Base-by-base conservation (phyloP, 2,888 invertebrate species). In the Andrena hattorfiana region DNA sequence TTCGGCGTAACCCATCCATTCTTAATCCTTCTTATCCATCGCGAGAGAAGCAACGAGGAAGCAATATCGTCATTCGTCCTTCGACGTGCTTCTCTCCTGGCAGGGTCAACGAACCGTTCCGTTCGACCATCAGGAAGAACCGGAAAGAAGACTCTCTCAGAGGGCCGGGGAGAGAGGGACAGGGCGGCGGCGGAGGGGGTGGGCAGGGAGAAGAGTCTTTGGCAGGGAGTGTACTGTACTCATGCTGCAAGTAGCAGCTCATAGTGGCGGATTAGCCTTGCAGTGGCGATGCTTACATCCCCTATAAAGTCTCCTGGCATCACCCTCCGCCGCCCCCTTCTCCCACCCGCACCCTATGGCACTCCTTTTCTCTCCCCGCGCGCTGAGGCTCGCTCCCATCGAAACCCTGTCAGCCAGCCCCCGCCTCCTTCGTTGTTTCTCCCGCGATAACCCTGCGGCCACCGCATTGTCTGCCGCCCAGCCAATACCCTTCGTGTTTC, bases 241-340 rank as follows among this genome's bases (percentile, higher is more conserved):
- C 90, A 89, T 89, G 90, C 90, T 92, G 93, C 92, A 92, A 91
- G 92, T 92, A 91, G 90, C 90, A 90, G 90, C 92, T 93, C 93
- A 93, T 93, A 93, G 93, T 92, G 88, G 90, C 89, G 93, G 93
- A 94, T 94, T 93, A 93, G 93, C 93, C 93, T 93, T 93, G 93
- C 93, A 93, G 90, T 91, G 90, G 91, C 92, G 93, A 93, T 92
- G 93, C 94, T 93, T 93, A 93, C 93, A 92, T 93, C 92, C 93
- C 93, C 92, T 91, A 90, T 90, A 92, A 93, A 92, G 90, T 91
- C 90, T 84, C 86, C 86, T 86, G 88, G 87, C 83, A 83, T 85
- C 88, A 70, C 86, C 82, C 82, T 85, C 71, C 81, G 80, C 85
- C 80, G 81, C 87, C 85, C 86, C 85, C 78, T 75, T 84, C 73